phyloP scores from a whole-genome alignment of 2,888 invertebrate genomes.

The Tortricodes alternella region DNA sequence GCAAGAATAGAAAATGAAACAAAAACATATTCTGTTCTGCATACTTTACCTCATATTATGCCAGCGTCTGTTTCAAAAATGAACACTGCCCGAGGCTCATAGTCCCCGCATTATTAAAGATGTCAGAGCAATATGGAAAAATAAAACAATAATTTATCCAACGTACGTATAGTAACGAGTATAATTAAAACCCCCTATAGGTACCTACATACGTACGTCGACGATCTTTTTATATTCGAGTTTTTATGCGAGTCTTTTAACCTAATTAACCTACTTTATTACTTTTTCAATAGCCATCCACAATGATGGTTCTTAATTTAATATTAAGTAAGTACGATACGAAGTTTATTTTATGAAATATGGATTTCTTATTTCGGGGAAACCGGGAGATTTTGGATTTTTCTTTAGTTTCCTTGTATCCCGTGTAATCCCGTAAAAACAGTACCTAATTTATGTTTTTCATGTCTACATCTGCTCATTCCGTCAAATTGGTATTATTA shows the following conservation, averaged over 20 bases:
- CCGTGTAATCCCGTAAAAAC: no score
- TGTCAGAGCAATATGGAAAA: slow-evolving; percentile 45
- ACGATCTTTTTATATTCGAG: slow-evolving; percentile 67
- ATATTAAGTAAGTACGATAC: neutral
- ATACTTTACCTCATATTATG: slow-evolving; percentile 18
- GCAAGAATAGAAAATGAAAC: neutral
- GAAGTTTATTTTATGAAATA: neutral
- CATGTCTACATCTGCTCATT: no score
- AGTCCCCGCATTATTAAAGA: slow-evolving; percentile 49
- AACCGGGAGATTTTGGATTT: no score
- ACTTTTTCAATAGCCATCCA: slow-evolving; percentile 49
- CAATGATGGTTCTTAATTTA: neutral
- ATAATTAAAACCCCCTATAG: no score
- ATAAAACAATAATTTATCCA: slow-evolving; percentile 74
- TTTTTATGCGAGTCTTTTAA: slow-evolving; percentile 51
- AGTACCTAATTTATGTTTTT: no score
- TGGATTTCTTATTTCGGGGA: no score
- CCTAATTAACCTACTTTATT: slow-evolving; percentile 53
- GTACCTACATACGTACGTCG: no score
- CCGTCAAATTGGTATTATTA: no score
- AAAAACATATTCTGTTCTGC: slow-evolving; percentile 15
- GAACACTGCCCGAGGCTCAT: slow-evolving; percentile 52
- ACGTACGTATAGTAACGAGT: slow-evolving; percentile 45
- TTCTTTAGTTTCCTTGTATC: no score
- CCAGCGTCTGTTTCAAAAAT: slow-evolving; percentile 43